Conservation (phyloP, 2,113 vertebrate species). For the Hucho hucho region DNA sequence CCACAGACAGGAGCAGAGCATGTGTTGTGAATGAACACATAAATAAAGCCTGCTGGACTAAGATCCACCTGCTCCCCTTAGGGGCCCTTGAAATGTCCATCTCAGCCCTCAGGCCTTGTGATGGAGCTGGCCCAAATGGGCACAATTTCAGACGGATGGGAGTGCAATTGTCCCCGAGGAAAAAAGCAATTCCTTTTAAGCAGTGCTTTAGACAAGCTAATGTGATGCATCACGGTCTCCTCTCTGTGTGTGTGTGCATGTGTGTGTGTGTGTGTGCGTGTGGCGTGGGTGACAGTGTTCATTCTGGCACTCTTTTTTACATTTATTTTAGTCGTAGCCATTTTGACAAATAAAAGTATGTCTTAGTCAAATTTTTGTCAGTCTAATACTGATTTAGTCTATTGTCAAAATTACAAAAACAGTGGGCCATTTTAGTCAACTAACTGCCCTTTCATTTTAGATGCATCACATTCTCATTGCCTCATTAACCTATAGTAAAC, state of each 20-base stretch:
- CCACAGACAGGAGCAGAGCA: constrained; percentile 17
- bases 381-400: too few species aligned
- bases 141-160: constrained; percentile 26
- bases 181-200: neutral
- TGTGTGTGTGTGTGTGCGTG: neutral
- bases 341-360: too few species aligned
- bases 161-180: constrained; percentile 38
- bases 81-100: neutral
- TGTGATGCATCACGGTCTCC: too few species aligned
- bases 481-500: too few species aligned
- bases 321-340: too few species aligned
- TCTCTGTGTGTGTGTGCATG: neutral
- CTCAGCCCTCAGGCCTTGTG: constrained; percentile 15
- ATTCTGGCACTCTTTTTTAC: too few species aligned
- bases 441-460: too few species aligned
- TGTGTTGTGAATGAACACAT: constrained; percentile 34
- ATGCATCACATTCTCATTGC: too few species aligned
- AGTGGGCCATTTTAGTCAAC: too few species aligned
- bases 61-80: constrained; percentile 22
- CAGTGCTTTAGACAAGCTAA: neutral
- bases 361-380: too few species aligned
- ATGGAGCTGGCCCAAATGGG: constrained; percentile 2
- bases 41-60: constrained; percentile 22
- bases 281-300: too few species aligned
- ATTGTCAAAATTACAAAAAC: too few species aligned